phyloP scores from a whole-genome alignment of 2,113 vertebrate species.

The Ammodytes marinus region DNA sequence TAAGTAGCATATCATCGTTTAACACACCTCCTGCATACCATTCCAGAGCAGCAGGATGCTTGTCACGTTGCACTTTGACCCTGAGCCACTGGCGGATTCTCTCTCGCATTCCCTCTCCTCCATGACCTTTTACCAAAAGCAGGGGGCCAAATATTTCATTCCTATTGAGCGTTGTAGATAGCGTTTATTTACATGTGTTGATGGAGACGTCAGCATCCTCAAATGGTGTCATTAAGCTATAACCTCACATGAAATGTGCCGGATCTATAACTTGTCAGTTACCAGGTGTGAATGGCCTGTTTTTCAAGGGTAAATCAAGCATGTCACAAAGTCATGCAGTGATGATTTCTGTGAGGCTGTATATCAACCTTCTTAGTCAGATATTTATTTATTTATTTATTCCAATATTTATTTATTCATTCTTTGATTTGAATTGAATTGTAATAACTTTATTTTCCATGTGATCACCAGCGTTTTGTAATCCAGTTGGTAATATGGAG shows the following conservation, averaged over 20 bases:
- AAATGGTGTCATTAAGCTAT: conserved; percentile 69
- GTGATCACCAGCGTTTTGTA: conserved; percentile 73
- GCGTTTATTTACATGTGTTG: conserved; percentile 43
- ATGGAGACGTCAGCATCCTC: conserved; percentile 62
- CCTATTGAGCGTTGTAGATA: conserved; percentile 43
- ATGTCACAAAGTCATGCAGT: conserved; percentile 50
- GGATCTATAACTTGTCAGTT: conserved; percentile 56
- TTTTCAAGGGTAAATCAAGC: conserved; percentile 52
- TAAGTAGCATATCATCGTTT: conserved; percentile 68
- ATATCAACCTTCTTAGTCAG: conserved; percentile 57
- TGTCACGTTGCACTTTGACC: conserved; percentile 77
- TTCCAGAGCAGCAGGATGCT: conserved; percentile 45
- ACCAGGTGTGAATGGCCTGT: conserved; percentile 60
- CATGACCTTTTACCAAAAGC: conserved; percentile 61
- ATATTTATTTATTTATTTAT: conserved; percentile 81
- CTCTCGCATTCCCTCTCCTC: conserved; percentile 31
- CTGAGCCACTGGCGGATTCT: conserved; percentile 43
- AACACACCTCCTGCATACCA: conserved; percentile 54
- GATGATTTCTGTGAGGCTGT: conserved; percentile 53
- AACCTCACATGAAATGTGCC: conserved; percentile 66
- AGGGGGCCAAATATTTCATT: conserved; percentile 63
- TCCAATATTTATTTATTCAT: conserved; percentile 60
- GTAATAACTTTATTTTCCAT: conserved; percentile 61
- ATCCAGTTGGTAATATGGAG: conserved; percentile 75
- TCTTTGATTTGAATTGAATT: conserved; percentile 1